Percentiles rank a stretch among this genome's conserved stretches.
Conservation (phyloP, 2,113 vertebrate genomes). For the Polypterus senegalus region DNA sequence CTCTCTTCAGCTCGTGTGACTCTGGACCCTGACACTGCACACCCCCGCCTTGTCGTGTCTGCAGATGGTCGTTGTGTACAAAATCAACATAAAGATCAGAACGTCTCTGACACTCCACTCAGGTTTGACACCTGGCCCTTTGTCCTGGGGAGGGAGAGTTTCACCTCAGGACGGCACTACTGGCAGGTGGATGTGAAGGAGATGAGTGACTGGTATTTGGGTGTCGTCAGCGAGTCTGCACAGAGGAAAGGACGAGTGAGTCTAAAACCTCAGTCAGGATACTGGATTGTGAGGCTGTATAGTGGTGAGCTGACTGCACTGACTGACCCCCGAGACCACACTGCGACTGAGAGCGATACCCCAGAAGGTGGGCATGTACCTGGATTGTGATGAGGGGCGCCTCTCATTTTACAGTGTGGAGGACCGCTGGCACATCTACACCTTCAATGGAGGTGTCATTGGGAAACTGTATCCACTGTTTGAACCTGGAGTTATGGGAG, state of each 20-base stretch:
- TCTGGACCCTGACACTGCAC: constrained; percentile 29
- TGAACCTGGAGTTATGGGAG: constrained; percentile 8
- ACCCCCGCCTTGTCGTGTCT: constrained; percentile 25
- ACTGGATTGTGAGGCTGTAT: constrained; percentile 23
- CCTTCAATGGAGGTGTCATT: constrained; percentile 21
- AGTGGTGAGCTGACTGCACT: constrained; percentile 30
- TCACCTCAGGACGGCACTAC: constrained; percentile 24
- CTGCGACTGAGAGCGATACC: constrained; percentile 16
- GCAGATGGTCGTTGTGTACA: constrained; percentile 22
- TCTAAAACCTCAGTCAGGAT: constrained; percentile 22
- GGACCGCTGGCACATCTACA: constrained; percentile 23
- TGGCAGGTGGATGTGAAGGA: constrained; percentile 30
- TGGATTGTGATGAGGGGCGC: constrained; percentile 31
- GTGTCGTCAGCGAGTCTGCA: constrained; percentile 21
- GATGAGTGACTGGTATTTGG: constrained; percentile 28
- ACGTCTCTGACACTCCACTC: constrained; percentile 15
- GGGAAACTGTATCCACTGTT: constrained; percentile 28
- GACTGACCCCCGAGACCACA: constrained; percentile 17
- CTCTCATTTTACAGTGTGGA: constrained; percentile 30
- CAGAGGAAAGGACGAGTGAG: constrained; percentile 18
- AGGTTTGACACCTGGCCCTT: constrained; percentile 27
- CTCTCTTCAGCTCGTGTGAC: constrained; percentile 17
- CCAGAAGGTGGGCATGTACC: constrained; percentile 21
- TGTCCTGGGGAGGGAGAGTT: constrained; percentile 22
- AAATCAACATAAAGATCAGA: constrained; percentile 7